Base-by-base conservation (phyloP, 1,140 invertebrate genomes). In the Rhagoletis pomonella region DNA sequence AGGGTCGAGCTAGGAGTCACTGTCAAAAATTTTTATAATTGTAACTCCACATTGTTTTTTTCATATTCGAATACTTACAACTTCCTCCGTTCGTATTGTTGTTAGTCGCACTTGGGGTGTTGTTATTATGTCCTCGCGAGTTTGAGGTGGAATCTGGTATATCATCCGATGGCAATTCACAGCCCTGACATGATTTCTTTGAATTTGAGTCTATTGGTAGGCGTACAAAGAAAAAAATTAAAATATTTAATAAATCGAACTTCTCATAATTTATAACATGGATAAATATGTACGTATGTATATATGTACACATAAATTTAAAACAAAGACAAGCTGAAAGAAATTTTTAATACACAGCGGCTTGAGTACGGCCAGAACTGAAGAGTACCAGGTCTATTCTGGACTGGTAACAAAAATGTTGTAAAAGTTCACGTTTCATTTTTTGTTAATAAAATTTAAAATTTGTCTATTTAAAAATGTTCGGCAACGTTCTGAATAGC, bases 131-230 rank as follows among this genome's bases (percentile, higher is more conserved):
- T 17, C 95, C 94, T 85, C 96, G 95, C 17, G 95, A 95, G 89
- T 93, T 93, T 14, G 96, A 95, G 58, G 95, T 94, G 39, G 96
- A 94, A 89, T 97, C 96, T 17, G 95, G 95, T 55, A 96, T 94
- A 92, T 97, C 96, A 89, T 96, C 96, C 64, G 95, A 94, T 60
- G 96, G 95, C 92, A 98, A 95, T 94, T 98, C 97, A 93, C 97
- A 97, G 90, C 97, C 97, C 94, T 97, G 97, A 93, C 97, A 97
- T 91, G 97, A 97, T 93, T 98, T 97, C 93, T 97, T 97, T 19
- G 93, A 93, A 90, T 93, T 93, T 87, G 92, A 93, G 89, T 93
- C 92, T 93, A 87, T 87, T n/a, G 6, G 17, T 3, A 44, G 12
- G n/a, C 50, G 19, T 29, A 44, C 42, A 87, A 17, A 55, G 14